Conservation (phyloP, 2,888 invertebrate species). For the Stenotaenia linearis region DNA sequence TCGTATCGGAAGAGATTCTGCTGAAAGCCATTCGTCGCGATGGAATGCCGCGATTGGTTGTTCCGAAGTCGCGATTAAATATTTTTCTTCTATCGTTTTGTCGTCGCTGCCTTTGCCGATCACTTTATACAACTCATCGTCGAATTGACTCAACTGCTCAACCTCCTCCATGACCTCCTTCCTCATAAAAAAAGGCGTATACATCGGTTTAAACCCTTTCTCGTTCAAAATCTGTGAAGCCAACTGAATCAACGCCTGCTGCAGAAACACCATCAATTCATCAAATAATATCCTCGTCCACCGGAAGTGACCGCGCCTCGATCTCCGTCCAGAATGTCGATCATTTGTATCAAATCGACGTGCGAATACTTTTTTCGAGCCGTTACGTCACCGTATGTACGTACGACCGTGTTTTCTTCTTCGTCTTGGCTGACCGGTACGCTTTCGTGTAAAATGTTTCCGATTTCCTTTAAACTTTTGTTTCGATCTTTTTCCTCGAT, state of each 20-base stretch:
- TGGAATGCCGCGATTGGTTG: constrained; percentile 99
- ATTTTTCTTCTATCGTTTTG: constrained; percentile 81
- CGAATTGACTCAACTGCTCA: constrained; percentile 97
- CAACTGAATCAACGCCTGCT: constrained; percentile 89
- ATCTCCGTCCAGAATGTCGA: constrained; percentile 92
- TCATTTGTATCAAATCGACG: constrained; percentile 95
- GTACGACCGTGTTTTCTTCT: constrained; percentile 87
- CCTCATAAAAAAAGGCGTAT: constrained; percentile 97
- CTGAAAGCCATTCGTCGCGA: constrained; percentile 92
- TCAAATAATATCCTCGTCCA: constrained; percentile 83
- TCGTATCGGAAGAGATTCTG: constrained; percentile 75
- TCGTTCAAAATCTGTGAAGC: constrained; percentile 70
- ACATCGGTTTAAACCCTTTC: constrained; percentile 78
- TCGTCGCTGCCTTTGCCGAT: constrained; percentile 69
- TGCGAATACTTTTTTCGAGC: constrained; percentile 88
- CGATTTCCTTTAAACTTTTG: constrained; percentile 78
- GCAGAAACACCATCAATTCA: constrained; percentile 93
- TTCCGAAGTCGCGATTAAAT: constrained; percentile 97
- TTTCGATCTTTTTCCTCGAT: constrained; percentile 72
- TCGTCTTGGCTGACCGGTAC: constrained; percentile 96
- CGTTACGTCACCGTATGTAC: constrained; percentile 80
- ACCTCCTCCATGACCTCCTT: constrained; percentile 99
- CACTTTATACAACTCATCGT: constrained; percentile 96
- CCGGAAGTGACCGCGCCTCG: constrained; percentile 86
- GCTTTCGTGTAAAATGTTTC: constrained; percentile 87